Base-by-base conservation (phyloP, 2,888 invertebrate genomes). In the Noctua pronuba region DNA sequence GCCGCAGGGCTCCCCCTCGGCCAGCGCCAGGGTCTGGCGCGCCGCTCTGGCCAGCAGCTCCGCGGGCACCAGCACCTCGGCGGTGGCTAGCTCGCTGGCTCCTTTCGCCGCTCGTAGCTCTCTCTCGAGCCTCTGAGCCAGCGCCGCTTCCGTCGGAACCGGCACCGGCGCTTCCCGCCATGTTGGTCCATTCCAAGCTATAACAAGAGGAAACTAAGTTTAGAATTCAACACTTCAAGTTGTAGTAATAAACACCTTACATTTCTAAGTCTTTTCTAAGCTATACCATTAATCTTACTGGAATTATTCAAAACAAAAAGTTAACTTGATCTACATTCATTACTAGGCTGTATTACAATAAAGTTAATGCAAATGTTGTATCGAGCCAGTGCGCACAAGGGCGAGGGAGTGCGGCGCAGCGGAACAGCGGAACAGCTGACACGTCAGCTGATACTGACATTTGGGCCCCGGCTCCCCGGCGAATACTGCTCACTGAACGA, bases 1-100 rank as follows among this genome's bases (percentile, higher is more conserved):
- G 72, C 99, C 99, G 95, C 98, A 99, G 31, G 99, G 99, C 95
- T 99, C 99, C 73, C 98, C 98, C 93, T 99, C 98, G 1, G 99
- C 98, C 97, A 98, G 98, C 75, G 97, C 97, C 73, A 99, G 97
- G 82, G 99, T 98, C 93, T 98, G 98, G 85, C 98, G 97, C 68
- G 99, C 98, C 82, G 99, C 98, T 86, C 98, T 97, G 86, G 98
- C 97, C 77, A 98, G 97, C 85, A 99, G 97, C 93, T 98, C 98
- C 73, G 98, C 98, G 58, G 99, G 99, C 88, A 99, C 97, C 86
- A 99, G 97, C 77, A 99, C 98, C 95, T 99, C 98, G 38, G 98
- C 98, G 92, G 98, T 98, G 78, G 98, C 98, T 88, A 99, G 96
- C 94, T 98, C 98, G 90, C 97, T 97, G 90, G 98, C 98, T 84